Evolutionary conservation across 2,113 vertebrate genomes (phyloP).

Genomic region (Chrysochloris asiatica): DNA sequence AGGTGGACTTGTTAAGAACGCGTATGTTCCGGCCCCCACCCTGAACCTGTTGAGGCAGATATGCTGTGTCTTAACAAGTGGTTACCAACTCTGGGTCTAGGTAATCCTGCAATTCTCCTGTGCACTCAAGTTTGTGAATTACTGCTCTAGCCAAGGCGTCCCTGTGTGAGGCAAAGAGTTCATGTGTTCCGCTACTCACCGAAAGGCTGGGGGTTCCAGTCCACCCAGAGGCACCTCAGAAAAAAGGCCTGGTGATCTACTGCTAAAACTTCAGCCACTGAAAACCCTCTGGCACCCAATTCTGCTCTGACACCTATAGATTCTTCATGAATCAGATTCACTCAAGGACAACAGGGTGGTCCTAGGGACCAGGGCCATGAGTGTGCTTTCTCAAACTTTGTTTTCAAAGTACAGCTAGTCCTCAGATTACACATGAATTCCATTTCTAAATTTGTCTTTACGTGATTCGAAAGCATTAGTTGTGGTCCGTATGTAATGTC

Average conservation of each 20-base stretch:
- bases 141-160: no score
- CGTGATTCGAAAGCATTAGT: background rate
- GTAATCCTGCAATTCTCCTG: background rate
- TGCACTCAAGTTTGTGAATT: background rate
- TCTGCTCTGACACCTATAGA: background rate
- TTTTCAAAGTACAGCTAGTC: background rate
- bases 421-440: background rate
- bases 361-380: background rate
- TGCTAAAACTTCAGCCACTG: background rate
- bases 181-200: background rate
- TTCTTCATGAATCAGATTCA: background rate
- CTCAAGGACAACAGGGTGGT: background rate
- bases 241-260: background rate
- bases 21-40: background rate
- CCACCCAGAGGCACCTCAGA: background rate
- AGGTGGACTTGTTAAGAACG: background rate
- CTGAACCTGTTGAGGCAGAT: background rate
- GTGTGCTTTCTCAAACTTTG: background rate
- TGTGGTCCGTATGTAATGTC: background rate
- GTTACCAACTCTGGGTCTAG: no score
- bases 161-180: background rate
- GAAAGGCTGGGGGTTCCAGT: background rate
- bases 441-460: background rate
- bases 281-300: background rate
- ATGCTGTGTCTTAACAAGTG: no score